phyloP scores from a whole-genome alignment of 2,113 vertebrate genomes.

The Jaculus jaculus region DNA sequence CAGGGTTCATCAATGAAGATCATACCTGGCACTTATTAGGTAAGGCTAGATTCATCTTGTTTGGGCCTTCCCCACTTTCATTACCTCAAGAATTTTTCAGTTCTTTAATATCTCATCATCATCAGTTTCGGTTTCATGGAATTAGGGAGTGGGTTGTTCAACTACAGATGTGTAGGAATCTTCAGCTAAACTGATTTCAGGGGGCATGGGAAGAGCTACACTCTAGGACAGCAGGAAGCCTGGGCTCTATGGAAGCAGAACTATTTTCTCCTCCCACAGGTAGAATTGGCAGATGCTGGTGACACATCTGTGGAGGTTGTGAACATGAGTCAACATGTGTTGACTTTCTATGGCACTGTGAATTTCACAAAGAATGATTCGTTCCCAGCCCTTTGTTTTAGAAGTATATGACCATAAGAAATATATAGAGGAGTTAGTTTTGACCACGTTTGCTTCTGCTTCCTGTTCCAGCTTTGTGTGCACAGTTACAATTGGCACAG shows the following conservation, averaged over 20 bases:
- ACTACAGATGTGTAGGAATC: not conserved
- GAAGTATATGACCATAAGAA: too few relatives aligned
- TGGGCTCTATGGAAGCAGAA: too few relatives aligned
- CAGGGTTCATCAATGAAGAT: not conserved
- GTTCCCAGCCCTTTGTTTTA: too few relatives aligned
- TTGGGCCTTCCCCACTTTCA: not conserved
- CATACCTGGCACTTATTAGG: not conserved
- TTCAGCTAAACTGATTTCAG: accelerated
- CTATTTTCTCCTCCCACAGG: not conserved
- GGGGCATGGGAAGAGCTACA: too few relatives aligned
- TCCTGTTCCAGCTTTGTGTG: too few relatives aligned
- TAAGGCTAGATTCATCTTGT: not conserved
- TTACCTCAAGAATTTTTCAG: not conserved
- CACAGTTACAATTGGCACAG: too few relatives aligned
- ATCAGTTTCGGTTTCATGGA: not conserved
- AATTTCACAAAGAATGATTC: accelerated
- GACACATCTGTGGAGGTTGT: too few relatives aligned
- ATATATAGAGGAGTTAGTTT: not conserved
- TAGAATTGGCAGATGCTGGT: too few relatives aligned
- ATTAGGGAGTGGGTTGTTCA: not conserved
- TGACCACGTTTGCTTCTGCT: too few relatives aligned
- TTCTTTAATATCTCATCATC: not conserved
- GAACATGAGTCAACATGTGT: too few relatives aligned
- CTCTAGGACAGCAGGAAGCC: not conserved
- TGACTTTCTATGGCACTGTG: accelerated